Conservation (phyloP, 2,113 vertebrate genomes). For the Hippocampus mohnikei region DNA sequence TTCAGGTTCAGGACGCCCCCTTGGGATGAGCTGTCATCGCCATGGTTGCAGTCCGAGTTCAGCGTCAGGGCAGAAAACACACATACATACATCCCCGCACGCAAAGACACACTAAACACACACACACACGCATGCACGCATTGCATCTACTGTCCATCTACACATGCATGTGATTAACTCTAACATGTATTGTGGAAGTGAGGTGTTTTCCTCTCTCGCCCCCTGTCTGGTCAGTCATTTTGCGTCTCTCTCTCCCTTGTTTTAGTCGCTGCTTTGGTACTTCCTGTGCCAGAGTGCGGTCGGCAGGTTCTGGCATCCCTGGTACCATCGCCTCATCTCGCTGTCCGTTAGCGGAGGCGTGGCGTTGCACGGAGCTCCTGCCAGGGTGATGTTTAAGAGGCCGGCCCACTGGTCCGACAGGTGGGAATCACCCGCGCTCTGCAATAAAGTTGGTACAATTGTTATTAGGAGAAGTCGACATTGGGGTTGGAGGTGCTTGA, state of each 20-base stretch:
- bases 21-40: constrained; percentile 43
- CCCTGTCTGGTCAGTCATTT: constrained; percentile 2
- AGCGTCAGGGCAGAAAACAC: constrained; percentile 33
- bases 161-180: not conserved
- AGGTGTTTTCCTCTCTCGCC: constrained; percentile 9
- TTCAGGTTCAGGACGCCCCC: constrained; percentile 43
- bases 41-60: constrained; percentile 35
- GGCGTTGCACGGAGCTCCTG: constrained; percentile 75
- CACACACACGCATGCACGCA: not conserved
- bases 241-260: not conserved
- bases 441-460: not conserved
- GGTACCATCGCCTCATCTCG: constrained; percentile 74
- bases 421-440: constrained; percentile 53
- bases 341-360: constrained; percentile 74
- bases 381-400: constrained; percentile 73
- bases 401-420: constrained; percentile 52
- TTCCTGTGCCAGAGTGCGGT: constrained; percentile 78
- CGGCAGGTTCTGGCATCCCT: constrained; percentile 81
- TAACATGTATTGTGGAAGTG: constrained; percentile 6
- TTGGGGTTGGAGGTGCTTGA: not conserved
- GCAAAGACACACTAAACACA: constrained; percentile 15
- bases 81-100: constrained; percentile 17
- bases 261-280: constrained; percentile 47
- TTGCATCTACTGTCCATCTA: constrained; percentile 10
- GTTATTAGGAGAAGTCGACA: not conserved